A percentile compares a stretch with the other conserved stretches of the same genome.
These are phyloP conservation scores for Microdon myrmicae DNA, from an alignment of 2,888 invertebrate species.

Conservation along the genomic window DNA sequence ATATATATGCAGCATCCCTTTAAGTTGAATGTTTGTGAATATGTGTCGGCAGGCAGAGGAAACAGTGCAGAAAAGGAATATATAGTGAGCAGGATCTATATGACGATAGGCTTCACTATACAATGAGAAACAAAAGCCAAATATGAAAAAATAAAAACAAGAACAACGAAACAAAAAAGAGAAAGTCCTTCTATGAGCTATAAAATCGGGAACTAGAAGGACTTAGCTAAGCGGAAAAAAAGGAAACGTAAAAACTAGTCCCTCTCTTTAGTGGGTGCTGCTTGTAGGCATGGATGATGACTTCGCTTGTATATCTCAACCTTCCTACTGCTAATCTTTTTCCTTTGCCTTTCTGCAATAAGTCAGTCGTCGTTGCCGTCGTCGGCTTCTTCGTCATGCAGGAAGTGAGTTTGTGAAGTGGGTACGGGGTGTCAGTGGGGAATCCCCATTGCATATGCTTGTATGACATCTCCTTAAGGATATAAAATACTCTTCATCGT, in stretches of 20 bases:
- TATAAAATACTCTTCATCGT: constrained; percentile 10
- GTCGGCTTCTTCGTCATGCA: constrained; percentile 20
- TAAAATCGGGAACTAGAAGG: constrained; percentile 51
- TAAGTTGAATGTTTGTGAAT: constrained; percentile 29
- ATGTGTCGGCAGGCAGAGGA: constrained; percentile 24
- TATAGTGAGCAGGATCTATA: constrained; percentile 23
- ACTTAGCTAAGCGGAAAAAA: constrained; percentile 45
- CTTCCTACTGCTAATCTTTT: constrained; percentile 40
- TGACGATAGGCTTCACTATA: constrained; percentile 38
- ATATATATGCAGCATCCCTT: neutral
- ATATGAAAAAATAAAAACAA: constrained; percentile 14
- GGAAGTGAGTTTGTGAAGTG: constrained; percentile 18
- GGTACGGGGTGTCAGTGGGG: neutral
- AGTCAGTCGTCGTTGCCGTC: neutral
- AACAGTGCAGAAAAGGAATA: constrained; percentile 18
- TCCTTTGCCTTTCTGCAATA: constrained; percentile 8
- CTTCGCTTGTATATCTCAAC: constrained; percentile 31
- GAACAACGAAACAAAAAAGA: constrained; percentile 21
- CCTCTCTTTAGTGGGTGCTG: neutral
- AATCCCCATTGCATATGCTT: constrained; percentile 42
- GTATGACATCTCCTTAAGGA: constrained; percentile 47
- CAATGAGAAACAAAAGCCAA: constrained; percentile 14
- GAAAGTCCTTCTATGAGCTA: constrained; percentile 46
- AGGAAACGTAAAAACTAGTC: constrained; percentile 3
- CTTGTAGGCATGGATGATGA: constrained; percentile 7